Base-by-base conservation (phyloP, 1,140 invertebrate genomes). In the Anadara kagoshimensis region DNA sequence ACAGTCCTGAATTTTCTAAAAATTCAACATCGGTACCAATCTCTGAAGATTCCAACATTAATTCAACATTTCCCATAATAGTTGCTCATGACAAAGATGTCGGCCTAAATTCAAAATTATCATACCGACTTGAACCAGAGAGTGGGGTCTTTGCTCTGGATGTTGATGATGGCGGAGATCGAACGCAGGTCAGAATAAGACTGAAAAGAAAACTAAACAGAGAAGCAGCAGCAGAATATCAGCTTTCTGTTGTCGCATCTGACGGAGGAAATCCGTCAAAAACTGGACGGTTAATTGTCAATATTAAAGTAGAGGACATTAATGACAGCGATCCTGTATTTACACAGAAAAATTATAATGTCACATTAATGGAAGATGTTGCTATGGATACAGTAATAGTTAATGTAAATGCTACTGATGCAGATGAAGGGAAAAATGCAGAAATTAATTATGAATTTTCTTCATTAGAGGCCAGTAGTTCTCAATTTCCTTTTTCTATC, bases 391-490 rank as follows among this genome's bases (percentile, higher is more conserved):
- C 73, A 41, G 67, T 78, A 26, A 76, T 87, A 29, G 29, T 86
- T n/a, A 71, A 54, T 47, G 66, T 87, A 2, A 61, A 67, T 12
- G 85, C 86, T 11, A 67, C n/a, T 2, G 86, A 89, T 70, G 44
- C 64, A 26, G 88, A 89, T 87, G 59, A 53, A 0, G 86, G 85
- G 5, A 29, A 69, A 29, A 89, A 89, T 79, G 85, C 79, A 0
- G 69, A 81, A 22, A 69, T 88, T 8, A 57, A 68, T 16, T 98
- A 96, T 90, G 93, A 92, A 83, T 97, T 87, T 61, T 78, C 77
- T 59, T 91, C 94, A 5, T 95, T 96, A 5, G 98, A 98, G 86
- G 95, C 65, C 94, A 97, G 89, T 90, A 94, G 44, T 89, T 97
- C 63, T 94, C 77, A 69, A 88, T 98, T 73, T 94, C 96, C 22